Evolutionary conservation across 2,797 vertebrate genomes (phyloP).

Genomic region (Leptoclinus maculatus): DNA sequence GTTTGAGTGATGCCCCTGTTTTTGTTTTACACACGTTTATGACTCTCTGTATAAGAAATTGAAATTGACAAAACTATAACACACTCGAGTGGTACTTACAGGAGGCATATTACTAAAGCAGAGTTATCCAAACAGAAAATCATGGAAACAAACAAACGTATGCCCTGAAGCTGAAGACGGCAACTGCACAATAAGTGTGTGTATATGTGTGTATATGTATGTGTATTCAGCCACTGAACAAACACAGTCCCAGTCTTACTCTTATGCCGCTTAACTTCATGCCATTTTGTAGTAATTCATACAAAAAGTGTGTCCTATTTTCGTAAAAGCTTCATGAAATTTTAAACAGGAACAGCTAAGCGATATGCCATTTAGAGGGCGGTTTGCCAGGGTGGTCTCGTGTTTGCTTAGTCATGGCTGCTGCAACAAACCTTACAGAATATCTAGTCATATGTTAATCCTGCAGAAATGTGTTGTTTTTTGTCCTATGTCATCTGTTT

Average conservation of each 20-base stretch:
- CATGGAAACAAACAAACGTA: slow-evolving; percentile 42
- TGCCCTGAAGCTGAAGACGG: slow-evolving; percentile 25
- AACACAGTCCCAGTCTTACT: slow-evolving; percentile 30
- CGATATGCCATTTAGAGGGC: slow-evolving; percentile 38
- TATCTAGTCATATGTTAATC: slow-evolving; percentile 8
- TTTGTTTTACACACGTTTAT: slow-evolving; percentile 5
- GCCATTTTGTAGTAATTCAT: slow-evolving; percentile 41
- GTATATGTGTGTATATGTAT: background rate
- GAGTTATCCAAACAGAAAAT: slow-evolving; percentile 45
- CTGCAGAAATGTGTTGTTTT: background rate
- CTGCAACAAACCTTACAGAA: slow-evolving; percentile 38
- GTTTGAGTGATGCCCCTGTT: slow-evolving; percentile 23
- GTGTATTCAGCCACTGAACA: slow-evolving; percentile 44
- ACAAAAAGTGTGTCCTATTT: slow-evolving; percentile 50
- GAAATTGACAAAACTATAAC: slow-evolving; percentile 21
- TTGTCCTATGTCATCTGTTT: background rate
- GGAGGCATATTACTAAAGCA: slow-evolving; percentile 17
- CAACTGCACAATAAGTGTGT: slow-evolving; percentile 4
- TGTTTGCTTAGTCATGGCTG: slow-evolving; percentile 29
- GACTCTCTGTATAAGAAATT: slow-evolving; percentile 10
- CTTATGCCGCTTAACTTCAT: slow-evolving; percentile 33
- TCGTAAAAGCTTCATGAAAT: slow-evolving; percentile 51
- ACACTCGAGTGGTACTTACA: slow-evolving; percentile 23
- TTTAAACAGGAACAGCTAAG: slow-evolving; percentile 53
- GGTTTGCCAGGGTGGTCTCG: slow-evolving; percentile 30